Percentiles rank a stretch among this genome's conserved stretches.
Evolutionary conservation across 2,113 vertebrate genomes (phyloP).

Genomic region (Recurvirostra avosetta): DNA sequence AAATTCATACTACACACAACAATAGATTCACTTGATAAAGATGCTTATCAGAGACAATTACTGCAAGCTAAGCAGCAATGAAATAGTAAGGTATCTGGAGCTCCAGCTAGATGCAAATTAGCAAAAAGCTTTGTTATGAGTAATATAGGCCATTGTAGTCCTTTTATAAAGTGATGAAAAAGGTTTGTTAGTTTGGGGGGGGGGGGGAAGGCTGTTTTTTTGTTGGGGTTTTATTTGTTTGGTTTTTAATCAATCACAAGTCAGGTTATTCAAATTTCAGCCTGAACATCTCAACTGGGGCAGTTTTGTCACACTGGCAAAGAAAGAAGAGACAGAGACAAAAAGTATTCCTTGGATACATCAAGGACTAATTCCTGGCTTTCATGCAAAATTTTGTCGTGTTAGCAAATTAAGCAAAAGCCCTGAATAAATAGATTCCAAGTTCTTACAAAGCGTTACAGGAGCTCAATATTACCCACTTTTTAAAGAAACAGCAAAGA

Average conservation of each 20-base stretch:
- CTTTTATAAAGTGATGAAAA: background rate
- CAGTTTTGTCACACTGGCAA: background rate
- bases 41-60: constrained; percentile 7
- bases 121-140: background rate
- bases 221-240: background rate
- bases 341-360: background rate
- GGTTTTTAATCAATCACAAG: background rate
- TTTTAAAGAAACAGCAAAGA: background rate
- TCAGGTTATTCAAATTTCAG: background rate
- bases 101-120: background rate
- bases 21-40: background rate
- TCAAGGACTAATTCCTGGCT: background rate
- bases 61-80: constrained; percentile 24
- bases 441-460: background rate
- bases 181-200: background rate
- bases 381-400: background rate
- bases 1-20: background rate
- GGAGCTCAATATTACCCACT: background rate
- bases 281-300: background rate
- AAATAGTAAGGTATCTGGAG: background rate
- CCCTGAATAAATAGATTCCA: background rate
- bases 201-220: background rate
- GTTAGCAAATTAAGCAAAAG: constrained; percentile 29
- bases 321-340: background rate
- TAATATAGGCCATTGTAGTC: background rate